Conservation (phyloP, 2,113 vertebrate genomes). For the Otis tarda region DNA sequence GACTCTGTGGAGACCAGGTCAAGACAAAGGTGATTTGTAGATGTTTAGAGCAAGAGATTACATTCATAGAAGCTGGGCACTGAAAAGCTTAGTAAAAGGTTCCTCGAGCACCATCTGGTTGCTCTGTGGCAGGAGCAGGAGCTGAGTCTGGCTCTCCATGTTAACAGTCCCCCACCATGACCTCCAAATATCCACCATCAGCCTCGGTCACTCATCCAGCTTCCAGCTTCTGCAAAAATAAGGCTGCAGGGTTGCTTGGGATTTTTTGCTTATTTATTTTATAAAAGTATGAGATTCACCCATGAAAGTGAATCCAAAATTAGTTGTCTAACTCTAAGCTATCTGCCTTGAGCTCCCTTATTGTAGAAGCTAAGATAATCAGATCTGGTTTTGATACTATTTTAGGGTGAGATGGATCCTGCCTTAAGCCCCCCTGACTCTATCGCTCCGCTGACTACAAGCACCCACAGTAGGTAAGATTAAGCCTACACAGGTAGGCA, state of each 20-base stretch:
- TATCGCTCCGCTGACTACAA: background rate
- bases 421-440: background rate
- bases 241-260: background rate
- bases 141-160: background rate
- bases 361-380: background rate
- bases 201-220: background rate
- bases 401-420: background rate
- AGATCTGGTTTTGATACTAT: background rate
- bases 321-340: background rate
- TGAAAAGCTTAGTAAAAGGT: background rate
- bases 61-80: background rate
- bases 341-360: background rate
- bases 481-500: background rate
- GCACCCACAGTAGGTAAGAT: background rate
- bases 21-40: background rate
- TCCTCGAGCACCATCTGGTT: background rate
- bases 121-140: background rate
- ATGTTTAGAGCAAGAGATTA: background rate
- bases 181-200: background rate
- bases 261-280: background rate
- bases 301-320: background rate
- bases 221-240: background rate
- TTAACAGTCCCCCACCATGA: background rate
- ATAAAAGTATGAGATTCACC: background rate
- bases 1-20: background rate